Evolutionary conservation across 1,140 invertebrate species (phyloP).

Genomic region (Conus betulinus): DNA sequence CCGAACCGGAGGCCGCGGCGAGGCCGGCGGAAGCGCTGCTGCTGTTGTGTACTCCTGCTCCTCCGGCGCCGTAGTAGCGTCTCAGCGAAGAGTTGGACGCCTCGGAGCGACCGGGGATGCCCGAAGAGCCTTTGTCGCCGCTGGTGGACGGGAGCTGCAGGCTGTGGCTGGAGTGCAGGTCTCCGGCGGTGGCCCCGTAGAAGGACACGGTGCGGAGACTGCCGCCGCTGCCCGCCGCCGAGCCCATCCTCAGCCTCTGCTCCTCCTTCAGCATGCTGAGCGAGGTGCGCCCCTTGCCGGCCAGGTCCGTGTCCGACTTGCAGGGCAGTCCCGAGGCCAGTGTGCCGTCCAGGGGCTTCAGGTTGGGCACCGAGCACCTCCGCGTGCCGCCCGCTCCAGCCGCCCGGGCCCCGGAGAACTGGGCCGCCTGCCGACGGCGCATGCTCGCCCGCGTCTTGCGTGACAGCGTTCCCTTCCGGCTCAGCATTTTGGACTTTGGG

Average conservation of each 20-base stretch:
- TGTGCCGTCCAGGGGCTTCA: conserved; percentile 1
- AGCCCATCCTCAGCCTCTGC: conserved; percentile 10
- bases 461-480: conserved; percentile 36
- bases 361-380: conserved; percentile 34
- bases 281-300: background rate
- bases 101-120: background rate
- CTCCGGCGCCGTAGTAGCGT: background rate
- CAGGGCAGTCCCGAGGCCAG: conserved; percentile 20
- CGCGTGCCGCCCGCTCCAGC: background rate
- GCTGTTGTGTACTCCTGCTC: conserved; percentile 6
- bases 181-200: conserved; percentile 8
- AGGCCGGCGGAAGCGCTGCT: background rate
- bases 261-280: background rate
- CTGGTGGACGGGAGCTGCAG: background rate
- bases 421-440: background rate
- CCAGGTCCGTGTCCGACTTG: conserved; percentile 31
- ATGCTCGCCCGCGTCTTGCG: conserved; percentile 31
- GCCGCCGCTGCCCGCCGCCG: background rate
- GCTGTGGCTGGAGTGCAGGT: background rate
- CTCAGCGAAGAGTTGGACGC: background rate
- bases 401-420: background rate
- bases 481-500: conserved; percentile 25
- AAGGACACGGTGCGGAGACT: conserved; percentile 19
- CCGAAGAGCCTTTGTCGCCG: background rate
- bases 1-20: background rate